These are phyloP conservation scores for Lasiommata megera DNA, from an alignment of 2,888 invertebrate genomes.

Conservation along the genomic window DNA sequence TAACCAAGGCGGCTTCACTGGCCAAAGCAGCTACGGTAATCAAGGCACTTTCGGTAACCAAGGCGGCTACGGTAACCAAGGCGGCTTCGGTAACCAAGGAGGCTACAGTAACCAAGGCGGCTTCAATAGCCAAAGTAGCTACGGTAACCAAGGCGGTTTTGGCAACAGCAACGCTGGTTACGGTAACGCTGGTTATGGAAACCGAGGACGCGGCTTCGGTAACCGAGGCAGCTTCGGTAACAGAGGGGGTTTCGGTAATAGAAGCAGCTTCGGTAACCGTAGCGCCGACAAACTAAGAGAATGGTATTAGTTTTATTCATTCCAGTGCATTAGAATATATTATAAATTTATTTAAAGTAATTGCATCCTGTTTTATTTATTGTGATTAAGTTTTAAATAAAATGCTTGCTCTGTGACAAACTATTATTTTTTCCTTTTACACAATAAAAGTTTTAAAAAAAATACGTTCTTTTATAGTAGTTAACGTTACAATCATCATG, in stretches of 20 bases:
- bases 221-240: background rate
- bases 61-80: slow-evolving; percentile 40
- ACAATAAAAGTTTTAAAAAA: too few relatives aligned
- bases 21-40: slow-evolving; percentile 38
- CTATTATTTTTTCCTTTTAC: background rate
- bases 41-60: slow-evolving; percentile 36
- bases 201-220: background rate
- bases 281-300: too few relatives aligned
- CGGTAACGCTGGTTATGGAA: slow-evolving; percentile 10
- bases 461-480: too few relatives aligned
- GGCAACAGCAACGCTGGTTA: background rate
- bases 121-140: slow-evolving; percentile 38
- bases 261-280: too few relatives aligned
- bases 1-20: slow-evolving; percentile 40
- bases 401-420: background rate
- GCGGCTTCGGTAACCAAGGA: slow-evolving; percentile 38
- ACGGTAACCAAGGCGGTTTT: slow-evolving; percentile 41
- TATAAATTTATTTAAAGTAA: background rate
- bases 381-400: background rate
- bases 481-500: too few relatives aligned
- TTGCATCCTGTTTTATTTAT: background rate
- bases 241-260: background rate
- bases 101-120: slow-evolving; percentile 41
- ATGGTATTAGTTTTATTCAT: background rate
- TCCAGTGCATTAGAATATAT: background rate